These are phyloP conservation scores for Nemapogon koenigi DNA, from an alignment of 2,888 invertebrate species.

Conservation along the genomic window DNA sequence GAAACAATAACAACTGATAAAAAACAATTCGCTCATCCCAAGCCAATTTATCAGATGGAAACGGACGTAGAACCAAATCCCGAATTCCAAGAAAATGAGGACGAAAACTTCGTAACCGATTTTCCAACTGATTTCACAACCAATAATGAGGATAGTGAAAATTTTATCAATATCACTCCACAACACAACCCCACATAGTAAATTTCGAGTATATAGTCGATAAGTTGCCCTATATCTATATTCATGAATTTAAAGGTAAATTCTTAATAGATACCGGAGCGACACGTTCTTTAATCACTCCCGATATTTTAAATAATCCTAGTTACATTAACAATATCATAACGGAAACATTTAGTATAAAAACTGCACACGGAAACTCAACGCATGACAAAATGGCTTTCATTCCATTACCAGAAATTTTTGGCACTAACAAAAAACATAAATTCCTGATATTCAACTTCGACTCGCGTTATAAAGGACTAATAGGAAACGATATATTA, in stretches of 20 bases:
- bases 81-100: too few relatives aligned
- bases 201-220: slow-evolving; percentile 2
- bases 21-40: too few relatives aligned
- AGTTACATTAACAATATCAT: neutral
- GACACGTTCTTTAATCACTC: neutral
- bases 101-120: too few relatives aligned
- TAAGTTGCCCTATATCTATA: slow-evolving; percentile 1
- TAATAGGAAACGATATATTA: slow-evolving; percentile 12
- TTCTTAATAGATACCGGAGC: slow-evolving; percentile 11
- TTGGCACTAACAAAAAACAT: slow-evolving; percentile 6
- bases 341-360: slow-evolving; percentile 1
- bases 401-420: slow-evolving; percentile 2
- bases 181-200: neutral
- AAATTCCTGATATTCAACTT: slow-evolving; percentile 12
- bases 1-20: too few relatives aligned
- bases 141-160: too few relatives aligned
- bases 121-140: too few relatives aligned
- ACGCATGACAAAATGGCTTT: neutral
- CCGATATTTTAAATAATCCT: neutral
- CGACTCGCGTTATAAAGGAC: slow-evolving; percentile 8
- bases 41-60: too few relatives aligned
- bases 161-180: too few relatives aligned
- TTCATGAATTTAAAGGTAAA: slow-evolving; percentile 3
- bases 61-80: too few relatives aligned
- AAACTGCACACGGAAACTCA: slow-evolving; percentile 1